phyloP scores from a whole-genome alignment of 2,113 vertebrate genomes.

The Crypturellus undulatus region DNA sequence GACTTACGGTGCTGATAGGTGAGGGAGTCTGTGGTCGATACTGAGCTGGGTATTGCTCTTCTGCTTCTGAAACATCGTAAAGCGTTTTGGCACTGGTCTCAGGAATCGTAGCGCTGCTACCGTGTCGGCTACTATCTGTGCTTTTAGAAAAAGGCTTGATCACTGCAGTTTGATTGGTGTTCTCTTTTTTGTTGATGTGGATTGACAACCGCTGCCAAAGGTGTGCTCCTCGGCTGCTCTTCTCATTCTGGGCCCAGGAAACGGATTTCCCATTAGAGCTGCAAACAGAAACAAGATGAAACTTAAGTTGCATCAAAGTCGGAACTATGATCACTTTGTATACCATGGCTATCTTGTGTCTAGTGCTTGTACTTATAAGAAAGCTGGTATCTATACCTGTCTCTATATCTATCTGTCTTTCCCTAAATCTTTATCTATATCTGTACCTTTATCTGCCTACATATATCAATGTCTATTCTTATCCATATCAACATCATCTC shows the following conservation, averaged over 20 bases:
- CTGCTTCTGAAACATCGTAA: slow-evolving; percentile 86
- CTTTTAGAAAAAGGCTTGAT: slow-evolving; percentile 98
- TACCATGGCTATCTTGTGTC: not conserved
- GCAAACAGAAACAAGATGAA: slow-evolving; percentile 26
- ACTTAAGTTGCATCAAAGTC: not conserved
- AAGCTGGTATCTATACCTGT: not conserved
- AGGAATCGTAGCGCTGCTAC: slow-evolving; percentile 75
- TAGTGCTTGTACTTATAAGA: not conserved
- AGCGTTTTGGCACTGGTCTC: slow-evolving; percentile 86
- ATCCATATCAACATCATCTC: not conserved
- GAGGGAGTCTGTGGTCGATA: slow-evolving; percentile 89
- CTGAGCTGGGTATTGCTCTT: slow-evolving; percentile 86
- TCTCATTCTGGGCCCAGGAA: slow-evolving; percentile 95
- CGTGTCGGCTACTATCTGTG: slow-evolving; percentile 82
- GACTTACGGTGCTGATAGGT: slow-evolving; percentile 92
- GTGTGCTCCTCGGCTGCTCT: slow-evolving; percentile 90
- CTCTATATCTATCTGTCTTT: not conserved
- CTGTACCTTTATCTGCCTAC: not conserved
- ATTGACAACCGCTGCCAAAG: slow-evolving; percentile 96
- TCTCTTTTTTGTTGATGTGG: slow-evolving; percentile 98
- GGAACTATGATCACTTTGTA: not conserved
- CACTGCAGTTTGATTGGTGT: slow-evolving; percentile 93
- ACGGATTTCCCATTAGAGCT: slow-evolving; percentile 98
- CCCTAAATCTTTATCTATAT: too few relatives aligned
- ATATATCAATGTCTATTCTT: not conserved